A percentile compares a stretch with the other conserved stretches of the same genome.
Evolutionary conservation across 2,888 invertebrate species (phyloP).

Genomic region (Orthosia gracilis): DNA sequence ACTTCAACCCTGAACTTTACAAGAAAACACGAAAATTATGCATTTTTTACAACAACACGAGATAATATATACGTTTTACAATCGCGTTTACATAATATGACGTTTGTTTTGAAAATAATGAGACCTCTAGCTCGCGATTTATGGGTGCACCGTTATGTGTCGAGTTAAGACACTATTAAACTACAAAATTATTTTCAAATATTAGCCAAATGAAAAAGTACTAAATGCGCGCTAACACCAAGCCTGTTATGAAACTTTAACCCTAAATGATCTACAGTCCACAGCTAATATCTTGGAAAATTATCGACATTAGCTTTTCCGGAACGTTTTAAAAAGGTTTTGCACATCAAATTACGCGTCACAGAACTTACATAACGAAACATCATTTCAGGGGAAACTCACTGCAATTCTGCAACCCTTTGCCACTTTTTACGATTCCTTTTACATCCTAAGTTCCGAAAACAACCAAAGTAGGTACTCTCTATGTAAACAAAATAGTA

Average conservation of each 20-base stretch:
- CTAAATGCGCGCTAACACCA: too few species aligned
- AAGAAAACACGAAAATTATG: constrained; percentile 42
- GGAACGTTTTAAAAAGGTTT: neutral
- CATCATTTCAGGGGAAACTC: neutral
- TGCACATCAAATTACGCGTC: neutral
- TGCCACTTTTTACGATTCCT: too few species aligned
- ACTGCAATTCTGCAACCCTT: neutral
- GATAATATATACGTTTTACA: constrained; percentile 41
- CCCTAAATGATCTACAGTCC: too few species aligned
- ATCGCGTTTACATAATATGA: constrained; percentile 44
- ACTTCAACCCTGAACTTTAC: constrained; percentile 61
- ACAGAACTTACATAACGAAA: too few species aligned
- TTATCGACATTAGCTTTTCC: neutral
- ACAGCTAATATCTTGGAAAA: neutral
- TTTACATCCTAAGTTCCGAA: too few species aligned
- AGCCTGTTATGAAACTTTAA: too few species aligned
- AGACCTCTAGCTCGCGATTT: constrained; percentile 15
- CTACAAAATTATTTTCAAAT: neutral
- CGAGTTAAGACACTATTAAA: constrained; percentile 3
- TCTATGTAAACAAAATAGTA: too few species aligned
- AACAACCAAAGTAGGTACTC: too few species aligned
- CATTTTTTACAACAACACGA: constrained; percentile 46
- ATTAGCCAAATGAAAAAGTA: neutral
- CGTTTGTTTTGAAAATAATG: constrained; percentile 28
- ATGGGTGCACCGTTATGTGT: constrained; percentile 9